Evolutionary conservation across 2,797 vertebrate species (phyloP), one percentile per base, ranked within the genome.

Genomic region (Myotis pilosus): DNA sequence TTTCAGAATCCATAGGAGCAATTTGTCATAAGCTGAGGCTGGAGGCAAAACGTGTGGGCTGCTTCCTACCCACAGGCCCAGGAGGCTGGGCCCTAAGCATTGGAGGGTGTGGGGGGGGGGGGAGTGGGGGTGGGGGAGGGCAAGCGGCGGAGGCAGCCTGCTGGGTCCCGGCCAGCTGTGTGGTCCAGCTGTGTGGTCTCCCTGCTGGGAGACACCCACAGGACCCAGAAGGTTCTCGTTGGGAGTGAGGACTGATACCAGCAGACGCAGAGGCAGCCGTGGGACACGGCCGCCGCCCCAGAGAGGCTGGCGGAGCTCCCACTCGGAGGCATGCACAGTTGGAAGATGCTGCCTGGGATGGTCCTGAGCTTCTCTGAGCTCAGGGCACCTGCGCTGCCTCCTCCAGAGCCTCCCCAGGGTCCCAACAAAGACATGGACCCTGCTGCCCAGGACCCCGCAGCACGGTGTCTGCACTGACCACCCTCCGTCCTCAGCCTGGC

Each of bases 341-440:
- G n/a, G 72, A 28, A 41, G 44, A 33, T 7, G 23, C 44, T 64
- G 51, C 36, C 49, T 44, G 9, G 25, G 53, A 1, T 15, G 38
- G 41, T 47, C 51, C 22, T 11, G 3, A 16, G 69, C 10, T n/a
- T 60, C 60, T 30, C 75, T 57, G 80, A 41, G 10, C 72, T 78
- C n/a, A 1, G 22, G 2, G 17, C n/a, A 57, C 30, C 55, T 9
- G 12, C 0, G 0, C n/a, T 30, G 3, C n/a, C 15, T 44, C 44
- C 33, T 47, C 30, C 62, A 33, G 17, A 89, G 25, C 33, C 69
- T 84, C 51, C 64, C 53, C n/a, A 12, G 19, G 33, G 53, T 22
- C n/a, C 71, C 44, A 55, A 22, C 16, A 28, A 53, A 80, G 36
- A 55, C 17, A 3, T 5, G 20, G 38, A 0, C n/a, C 6, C 49